Conservation (phyloP, 2,888 invertebrate genomes). For the Lucinisca nassula region DNA sequence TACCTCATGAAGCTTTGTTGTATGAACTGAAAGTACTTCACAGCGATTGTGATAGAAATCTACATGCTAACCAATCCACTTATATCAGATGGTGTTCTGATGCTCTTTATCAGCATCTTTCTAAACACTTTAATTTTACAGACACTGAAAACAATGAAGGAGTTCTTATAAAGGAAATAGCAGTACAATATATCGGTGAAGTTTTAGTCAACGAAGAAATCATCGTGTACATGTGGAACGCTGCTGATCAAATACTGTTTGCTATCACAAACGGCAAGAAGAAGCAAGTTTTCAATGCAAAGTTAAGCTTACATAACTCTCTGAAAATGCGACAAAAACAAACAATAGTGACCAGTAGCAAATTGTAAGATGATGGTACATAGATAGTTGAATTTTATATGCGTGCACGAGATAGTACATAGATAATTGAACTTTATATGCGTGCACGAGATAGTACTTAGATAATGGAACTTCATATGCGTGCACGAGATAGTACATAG, state of each 20-base stretch:
- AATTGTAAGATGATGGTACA: no score
- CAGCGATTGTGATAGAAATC: constrained; percentile 48
- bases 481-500: no score
- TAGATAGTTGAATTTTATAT: no score
- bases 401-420: no score
- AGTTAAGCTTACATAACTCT: neutral
- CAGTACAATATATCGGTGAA: constrained; percentile 43
- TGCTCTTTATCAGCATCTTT: neutral
- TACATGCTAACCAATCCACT: constrained; percentile 37
- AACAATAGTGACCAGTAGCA: no score
- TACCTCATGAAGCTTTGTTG: neutral
- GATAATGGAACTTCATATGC: no score
- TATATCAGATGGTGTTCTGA: constrained; percentile 50
- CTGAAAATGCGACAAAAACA: no score
- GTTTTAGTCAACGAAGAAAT: constrained; percentile 43
- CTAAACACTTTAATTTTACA: neutral
- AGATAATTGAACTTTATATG: no score
- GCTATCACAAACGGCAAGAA: neutral
- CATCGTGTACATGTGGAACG: constrained; percentile 38
- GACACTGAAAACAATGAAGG: constrained; percentile 14
- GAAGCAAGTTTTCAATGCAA: neutral
- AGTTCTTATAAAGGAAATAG: constrained; percentile 36
- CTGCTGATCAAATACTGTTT: neutral
- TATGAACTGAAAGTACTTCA: constrained; percentile 32
- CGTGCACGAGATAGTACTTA: no score